Evolutionary conservation across 2,888 invertebrate genomes (phyloP).

Genomic region (Keiferia lycopersicella): DNA sequence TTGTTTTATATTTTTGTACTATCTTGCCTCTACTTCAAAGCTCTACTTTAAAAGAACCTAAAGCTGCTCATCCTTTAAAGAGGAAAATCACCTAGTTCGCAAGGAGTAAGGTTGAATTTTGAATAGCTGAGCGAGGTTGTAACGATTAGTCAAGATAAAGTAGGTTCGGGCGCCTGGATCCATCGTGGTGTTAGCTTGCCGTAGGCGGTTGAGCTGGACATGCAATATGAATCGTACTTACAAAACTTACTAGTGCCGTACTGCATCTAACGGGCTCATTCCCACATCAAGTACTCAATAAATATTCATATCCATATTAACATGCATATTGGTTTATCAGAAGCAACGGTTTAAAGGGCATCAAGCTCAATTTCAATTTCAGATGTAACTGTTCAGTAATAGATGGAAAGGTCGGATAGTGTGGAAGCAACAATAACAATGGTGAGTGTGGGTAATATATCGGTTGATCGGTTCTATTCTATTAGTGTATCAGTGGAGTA

Average conservation of each 20-base stretch:
- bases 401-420: constrained; percentile 25
- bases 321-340: constrained; percentile 10
- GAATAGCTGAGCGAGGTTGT: constrained; percentile 14
- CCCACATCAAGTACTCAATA: constrained; percentile 41
- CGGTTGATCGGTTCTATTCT: constrained; percentile 31
- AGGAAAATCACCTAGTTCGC: not conserved
- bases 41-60: constrained; percentile 23
- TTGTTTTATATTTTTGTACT: constrained; percentile 75
- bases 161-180: constrained; percentile 46
- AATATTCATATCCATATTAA: not conserved
- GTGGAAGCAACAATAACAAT: constrained; percentile 30
- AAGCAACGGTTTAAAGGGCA: constrained; percentile 30
- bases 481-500: constrained; percentile 37
- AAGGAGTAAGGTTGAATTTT: constrained; percentile 23
- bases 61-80: not conserved
- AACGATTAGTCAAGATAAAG: constrained; percentile 34
- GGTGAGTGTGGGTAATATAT: constrained; percentile 34
- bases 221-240: constrained; percentile 70
- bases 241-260: constrained; percentile 42
- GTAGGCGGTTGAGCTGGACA: constrained; percentile 75
- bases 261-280: constrained; percentile 53
- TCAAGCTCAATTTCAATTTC: constrained; percentile 27
- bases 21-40: constrained; percentile 30
- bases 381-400: constrained; percentile 23
- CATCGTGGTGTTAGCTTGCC: constrained; percentile 55